A percentile compares a stretch with the other conserved stretches of the same genome.
Conservation (phyloP, 2,113 vertebrate genomes). For the Sphyrna mokarran region DNA sequence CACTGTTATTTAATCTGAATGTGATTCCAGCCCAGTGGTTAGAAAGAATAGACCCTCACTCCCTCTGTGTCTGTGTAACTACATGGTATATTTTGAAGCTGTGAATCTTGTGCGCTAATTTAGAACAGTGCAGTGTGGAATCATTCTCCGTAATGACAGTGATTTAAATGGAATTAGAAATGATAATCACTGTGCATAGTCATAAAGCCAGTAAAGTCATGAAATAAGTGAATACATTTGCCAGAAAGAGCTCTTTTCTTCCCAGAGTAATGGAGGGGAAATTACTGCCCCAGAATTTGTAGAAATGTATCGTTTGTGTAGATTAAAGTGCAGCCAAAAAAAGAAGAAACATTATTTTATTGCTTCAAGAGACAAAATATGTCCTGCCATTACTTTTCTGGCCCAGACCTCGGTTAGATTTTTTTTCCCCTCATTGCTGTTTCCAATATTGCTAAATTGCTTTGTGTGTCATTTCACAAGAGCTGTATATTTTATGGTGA, state of each 20-base stretch:
- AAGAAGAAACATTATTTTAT: not conserved
- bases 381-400: not conserved
- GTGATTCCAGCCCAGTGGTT: constrained; percentile 22
- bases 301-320: not conserved
- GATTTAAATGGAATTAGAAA: constrained; percentile 19
- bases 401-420: not conserved
- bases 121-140: not conserved
- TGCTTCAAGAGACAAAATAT: not conserved
- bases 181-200: not conserved
- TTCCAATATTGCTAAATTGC: not conserved
- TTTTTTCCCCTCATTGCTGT: not conserved
- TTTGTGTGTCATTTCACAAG: not conserved
- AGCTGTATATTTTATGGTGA: not conserved
- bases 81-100: not conserved
- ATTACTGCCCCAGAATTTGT: not conserved
- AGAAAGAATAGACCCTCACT: not conserved
- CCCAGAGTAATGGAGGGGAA: not conserved
- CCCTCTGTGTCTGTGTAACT: not conserved
- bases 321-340: not conserved
- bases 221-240: constrained; percentile 20
- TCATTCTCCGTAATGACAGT: constrained; percentile 2
- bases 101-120: not conserved
- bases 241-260: not conserved
- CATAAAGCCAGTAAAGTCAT: constrained; percentile 22
- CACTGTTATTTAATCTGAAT: not conserved